A percentile compares a stretch with the other conserved stretches of the same genome.
These are phyloP conservation scores for Ophion ellenae DNA, from an alignment of 2,888 invertebrate genomes.

Conservation along the genomic window DNA sequence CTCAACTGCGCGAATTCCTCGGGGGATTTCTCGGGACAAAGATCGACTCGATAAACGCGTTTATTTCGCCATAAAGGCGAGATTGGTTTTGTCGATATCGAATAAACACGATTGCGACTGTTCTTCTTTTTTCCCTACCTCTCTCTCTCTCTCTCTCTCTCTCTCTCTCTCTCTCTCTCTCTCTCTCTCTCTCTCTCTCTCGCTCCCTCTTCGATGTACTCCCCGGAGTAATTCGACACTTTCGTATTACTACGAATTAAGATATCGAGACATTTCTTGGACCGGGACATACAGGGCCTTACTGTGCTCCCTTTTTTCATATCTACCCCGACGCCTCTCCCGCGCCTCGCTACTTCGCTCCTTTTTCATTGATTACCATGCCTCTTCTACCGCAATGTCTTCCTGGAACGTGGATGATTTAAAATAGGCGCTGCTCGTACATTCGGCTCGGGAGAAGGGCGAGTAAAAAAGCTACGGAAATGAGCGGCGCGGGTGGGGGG, in stretches of 20 bases:
- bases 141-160: not conserved
- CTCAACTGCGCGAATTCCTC: conserved; percentile 32
- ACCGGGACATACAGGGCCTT: conserved; percentile 51
- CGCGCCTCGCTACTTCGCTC: not conserved
- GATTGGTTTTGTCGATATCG: conserved; percentile 42
- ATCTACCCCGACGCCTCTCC: not conserved
- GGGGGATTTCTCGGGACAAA: conserved; percentile 42
- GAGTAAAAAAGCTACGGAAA: conserved; percentile 47
- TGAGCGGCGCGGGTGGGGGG: conserved; percentile 32
- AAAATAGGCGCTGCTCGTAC: conserved; percentile 46
- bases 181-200: too few species aligned
- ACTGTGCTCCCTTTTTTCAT: conserved; percentile 47
- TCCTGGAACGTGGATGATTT: conserved; percentile 63
- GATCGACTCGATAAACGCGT: conserved; percentile 58
- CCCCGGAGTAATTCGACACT: conserved; percentile 62
- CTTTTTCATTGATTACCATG: conserved; percentile 31
- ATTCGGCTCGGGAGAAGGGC: conserved; percentile 35
- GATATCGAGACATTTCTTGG: conserved; percentile 52
- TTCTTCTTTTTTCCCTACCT: conserved; percentile 25
- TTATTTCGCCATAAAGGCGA: conserved; percentile 40
- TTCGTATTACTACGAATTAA: conserved; percentile 55
- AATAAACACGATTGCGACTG: conserved; percentile 12
- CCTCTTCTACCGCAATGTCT: conserved; percentile 13
- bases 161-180: not conserved
- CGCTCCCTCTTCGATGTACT: conserved; percentile 13